Base-by-base conservation (phyloP, 2,888 invertebrate species). In the Clistopyga incitator region DNA sequence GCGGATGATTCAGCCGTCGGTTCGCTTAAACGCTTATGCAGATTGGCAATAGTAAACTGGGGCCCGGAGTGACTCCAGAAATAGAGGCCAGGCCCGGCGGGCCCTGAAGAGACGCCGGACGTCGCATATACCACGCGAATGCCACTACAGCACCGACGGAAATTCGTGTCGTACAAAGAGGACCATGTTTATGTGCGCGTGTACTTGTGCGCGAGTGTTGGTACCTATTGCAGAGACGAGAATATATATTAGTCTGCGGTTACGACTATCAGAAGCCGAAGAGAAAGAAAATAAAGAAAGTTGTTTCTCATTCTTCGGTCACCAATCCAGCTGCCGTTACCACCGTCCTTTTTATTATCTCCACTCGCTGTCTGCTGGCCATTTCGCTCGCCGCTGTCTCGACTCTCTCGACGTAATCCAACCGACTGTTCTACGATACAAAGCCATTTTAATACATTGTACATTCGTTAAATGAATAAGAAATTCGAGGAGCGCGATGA, bases 1-100 rank as follows among this genome's bases (percentile, higher is more conserved):
- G 87, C 86, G 86, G 87, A 89, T 88, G 90, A 90, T 90, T 90
- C 90, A 89, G 87, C 54, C 74, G 52, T 74, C 87, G 89, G 86
- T 87, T 90, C 87, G 87, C 88, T 91, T 90, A 90, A 91, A 90
- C 87, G 90, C 89, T 90, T 90, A 91, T 91, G 91, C 89, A 91
- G 89, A 91, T 91, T 90, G 88, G 87, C 88, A 89, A 88, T 89
- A 89, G 88, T 88, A 87, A 90, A 90, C 88, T 82, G 84, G 82
- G 56, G 80, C n/a, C n/a, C 82, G 75, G 65, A 75, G 67, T 78
- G 88, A 81, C 88, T 87, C 85, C 88, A 87, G 89, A 90, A 89
- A 88, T 90, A 88, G 87, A 86, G 87, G 86, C 85, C 84, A 82
- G 42, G 38, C 65, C 61, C 50, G 56, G 78, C 80, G 83, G 83